These are phyloP conservation scores for Capitulum mitella DNA, from an alignment of 2,888 invertebrate genomes.

Conservation along the genomic window DNA sequence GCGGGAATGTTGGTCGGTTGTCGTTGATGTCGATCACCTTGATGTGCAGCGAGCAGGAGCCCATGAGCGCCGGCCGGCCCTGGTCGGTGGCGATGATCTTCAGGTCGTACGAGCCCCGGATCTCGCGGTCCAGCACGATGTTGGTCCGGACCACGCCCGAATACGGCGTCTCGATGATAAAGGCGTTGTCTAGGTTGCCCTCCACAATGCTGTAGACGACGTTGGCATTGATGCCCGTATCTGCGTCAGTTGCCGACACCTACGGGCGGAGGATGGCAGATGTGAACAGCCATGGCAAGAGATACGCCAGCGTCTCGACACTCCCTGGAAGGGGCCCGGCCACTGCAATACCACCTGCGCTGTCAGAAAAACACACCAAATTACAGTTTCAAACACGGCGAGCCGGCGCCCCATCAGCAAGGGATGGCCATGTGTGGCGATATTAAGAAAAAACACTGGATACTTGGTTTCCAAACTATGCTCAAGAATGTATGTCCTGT, in stretches of 20 bases:
- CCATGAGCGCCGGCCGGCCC: conserved; percentile 86
- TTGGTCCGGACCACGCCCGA: conserved; percentile 91
- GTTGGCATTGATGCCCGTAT: conserved; percentile 72
- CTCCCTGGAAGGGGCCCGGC: too few relatives aligned
- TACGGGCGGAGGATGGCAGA: too few relatives aligned
- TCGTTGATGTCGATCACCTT: conserved; percentile 93
- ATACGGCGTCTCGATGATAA: conserved; percentile 88
- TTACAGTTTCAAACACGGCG: too few relatives aligned
- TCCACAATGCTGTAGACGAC: conserved; percentile 88
- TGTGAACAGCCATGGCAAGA: too few relatives aligned
- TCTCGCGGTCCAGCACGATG: conserved; percentile 87
- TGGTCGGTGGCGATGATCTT: conserved; percentile 93
- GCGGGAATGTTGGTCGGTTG: conserved; percentile 93
- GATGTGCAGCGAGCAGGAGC: conserved; percentile 78
- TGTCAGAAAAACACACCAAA: too few relatives aligned
- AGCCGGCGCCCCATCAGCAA: too few relatives aligned
- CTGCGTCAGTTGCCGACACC: conserved; percentile 75
- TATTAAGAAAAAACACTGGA: too few relatives aligned
- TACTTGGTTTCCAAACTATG: too few relatives aligned
- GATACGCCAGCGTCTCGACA: too few relatives aligned
- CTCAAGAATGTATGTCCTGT: too few relatives aligned
- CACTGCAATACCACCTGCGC: too few relatives aligned
- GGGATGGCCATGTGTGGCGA: too few relatives aligned
- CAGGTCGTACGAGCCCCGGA: conserved; percentile 76
- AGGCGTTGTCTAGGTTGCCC: conserved; percentile 94